Conservation (phyloP, 1,140 invertebrate species). For the Oncopeltus fasciatus region DNA sequence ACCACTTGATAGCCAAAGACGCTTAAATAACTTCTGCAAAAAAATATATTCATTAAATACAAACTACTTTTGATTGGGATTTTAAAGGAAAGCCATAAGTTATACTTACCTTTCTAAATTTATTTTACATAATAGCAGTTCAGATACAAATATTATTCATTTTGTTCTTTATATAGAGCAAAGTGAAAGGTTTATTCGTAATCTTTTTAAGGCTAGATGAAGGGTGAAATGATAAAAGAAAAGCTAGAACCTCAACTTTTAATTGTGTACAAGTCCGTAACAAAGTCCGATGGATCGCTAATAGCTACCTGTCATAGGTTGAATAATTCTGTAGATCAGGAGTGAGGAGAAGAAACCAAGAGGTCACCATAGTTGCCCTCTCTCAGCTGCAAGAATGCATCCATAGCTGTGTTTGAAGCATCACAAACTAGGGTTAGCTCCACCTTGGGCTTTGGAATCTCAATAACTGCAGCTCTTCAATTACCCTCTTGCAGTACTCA, state of each 20-base stretch:
- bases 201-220: too few relatives aligned
- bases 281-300: conserved; percentile 37
- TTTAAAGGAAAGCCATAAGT: too few relatives aligned
- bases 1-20: conserved; percentile 58
- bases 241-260: too few relatives aligned
- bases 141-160: too few relatives aligned
- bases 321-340: conserved; percentile 28
- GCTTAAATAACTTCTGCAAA: conserved; percentile 41
- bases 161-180: too few relatives aligned
- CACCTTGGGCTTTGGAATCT: conserved; percentile 6
- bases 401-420: conserved; percentile 22
- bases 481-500: conserved; percentile 28
- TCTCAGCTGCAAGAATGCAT: conserved; percentile 20
- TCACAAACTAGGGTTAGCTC: conserved; percentile 18
- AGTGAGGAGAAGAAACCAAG: conserved; percentile 30
- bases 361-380: conserved; percentile 22
- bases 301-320: conserved; percentile 33
- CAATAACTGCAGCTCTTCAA: conserved; percentile 22
- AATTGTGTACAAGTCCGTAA: too few relatives aligned
- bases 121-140: too few relatives aligned
- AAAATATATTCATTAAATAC: too few relatives aligned
- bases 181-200: too few relatives aligned
- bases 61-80: too few relatives aligned
- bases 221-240: too few relatives aligned
- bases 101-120: too few relatives aligned